A percentile compares a stretch with the other conserved stretches of the same genome.
Evolutionary conservation across 2,888 invertebrate genomes (phyloP).

Genomic region (Amiota minor): DNA sequence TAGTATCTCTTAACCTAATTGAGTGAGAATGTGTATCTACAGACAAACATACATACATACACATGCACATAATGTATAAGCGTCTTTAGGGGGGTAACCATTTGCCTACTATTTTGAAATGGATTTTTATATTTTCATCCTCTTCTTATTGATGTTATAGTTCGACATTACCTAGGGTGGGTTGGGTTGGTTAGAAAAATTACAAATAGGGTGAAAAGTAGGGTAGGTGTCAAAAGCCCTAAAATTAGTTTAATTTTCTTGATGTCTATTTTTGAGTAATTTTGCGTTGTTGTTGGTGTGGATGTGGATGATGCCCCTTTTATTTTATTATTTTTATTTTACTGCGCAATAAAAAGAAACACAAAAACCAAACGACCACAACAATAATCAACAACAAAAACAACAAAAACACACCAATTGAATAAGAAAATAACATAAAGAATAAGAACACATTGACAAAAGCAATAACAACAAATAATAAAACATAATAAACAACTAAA

Average conservation of each 20-base stretch:
- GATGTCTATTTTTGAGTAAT: background rate
- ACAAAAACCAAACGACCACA: constrained; percentile 3
- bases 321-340: constrained; percentile 16
- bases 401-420: constrained; percentile 8
- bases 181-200: too few species aligned
- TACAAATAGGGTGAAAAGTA: too few species aligned
- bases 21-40: too few species aligned
- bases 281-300: background rate
- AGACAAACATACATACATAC: too few species aligned
- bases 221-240: too few species aligned
- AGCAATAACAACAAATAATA: constrained; percentile 10
- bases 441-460: constrained; percentile 3
- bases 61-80: too few species aligned
- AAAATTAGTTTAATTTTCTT: background rate
- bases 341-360: constrained; percentile 24
- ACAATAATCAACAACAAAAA: constrained; percentile 8
- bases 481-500: constrained; percentile 19
- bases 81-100: too few species aligned
- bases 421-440: background rate
- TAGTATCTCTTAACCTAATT: too few species aligned
- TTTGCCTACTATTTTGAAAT: too few species aligned
- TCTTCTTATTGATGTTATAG: too few species aligned
- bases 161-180: too few species aligned
- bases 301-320: background rate
- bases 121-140: too few species aligned